phyloP scores from a whole-genome alignment of 2,888 invertebrate species.

The Hypercompe scribonia region DNA sequence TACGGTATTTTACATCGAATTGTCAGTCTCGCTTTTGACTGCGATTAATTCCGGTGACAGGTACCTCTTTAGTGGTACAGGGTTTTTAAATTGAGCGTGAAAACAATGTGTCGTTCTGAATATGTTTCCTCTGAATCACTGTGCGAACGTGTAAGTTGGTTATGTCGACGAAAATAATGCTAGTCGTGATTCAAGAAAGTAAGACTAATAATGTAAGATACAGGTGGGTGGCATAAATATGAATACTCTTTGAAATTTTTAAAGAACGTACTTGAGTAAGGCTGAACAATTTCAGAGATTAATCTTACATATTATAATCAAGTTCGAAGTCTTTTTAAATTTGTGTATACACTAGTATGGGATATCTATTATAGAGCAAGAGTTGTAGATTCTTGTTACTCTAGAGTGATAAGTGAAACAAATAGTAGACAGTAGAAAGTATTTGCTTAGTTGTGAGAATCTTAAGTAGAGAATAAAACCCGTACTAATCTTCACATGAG shows the following conservation, averaged over 20 bases:
- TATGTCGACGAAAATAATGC: slow-evolving; percentile 5
- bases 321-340: not conserved
- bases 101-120: slow-evolving; percentile 35
- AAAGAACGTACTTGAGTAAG: not conserved
- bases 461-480: not conserved
- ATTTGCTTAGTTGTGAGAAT: not conserved
- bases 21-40: slow-evolving; percentile 41
- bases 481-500: not conserved
- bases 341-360: not conserved
- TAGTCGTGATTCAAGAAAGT: not conserved
- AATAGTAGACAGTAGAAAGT: not conserved
- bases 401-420: not conserved
- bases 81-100: slow-evolving; percentile 39
- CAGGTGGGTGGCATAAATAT: not conserved
- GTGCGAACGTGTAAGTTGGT: slow-evolving; percentile 10
- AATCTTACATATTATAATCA: not conserved
- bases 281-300: not conserved
- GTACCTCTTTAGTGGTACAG: slow-evolving; percentile 41
- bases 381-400: not conserved
- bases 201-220: not conserved
- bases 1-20: slow-evolving; percentile 47
- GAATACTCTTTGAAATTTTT: not conserved
- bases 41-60: slow-evolving; percentile 42
- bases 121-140: slow-evolving; percentile 31
- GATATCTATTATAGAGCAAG: not conserved